These are phyloP conservation scores for Alectoris magna DNA, from an alignment of 2,797 vertebrate species.

Conservation along the genomic window DNA sequence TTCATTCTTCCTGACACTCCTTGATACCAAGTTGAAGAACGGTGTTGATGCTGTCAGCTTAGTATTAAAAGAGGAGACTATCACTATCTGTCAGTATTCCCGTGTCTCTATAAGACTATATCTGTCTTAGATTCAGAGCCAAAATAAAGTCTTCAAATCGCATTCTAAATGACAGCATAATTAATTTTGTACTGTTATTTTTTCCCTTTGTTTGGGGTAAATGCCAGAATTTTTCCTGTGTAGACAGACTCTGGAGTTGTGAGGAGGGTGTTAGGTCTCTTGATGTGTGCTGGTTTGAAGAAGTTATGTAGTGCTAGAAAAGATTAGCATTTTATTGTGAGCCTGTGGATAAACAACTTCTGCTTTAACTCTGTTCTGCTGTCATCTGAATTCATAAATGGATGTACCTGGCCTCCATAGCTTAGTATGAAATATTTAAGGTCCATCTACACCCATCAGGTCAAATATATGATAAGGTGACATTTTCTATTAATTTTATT, in stretches of 20 bases:
- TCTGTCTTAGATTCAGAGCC: background rate
- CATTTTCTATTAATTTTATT: constrained; percentile 15
- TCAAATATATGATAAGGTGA: constrained; percentile 1
- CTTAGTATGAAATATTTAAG: constrained; percentile 14
- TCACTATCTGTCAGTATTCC: background rate
- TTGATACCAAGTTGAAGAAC: background rate
- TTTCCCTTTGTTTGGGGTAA: background rate
- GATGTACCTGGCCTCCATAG: background rate
- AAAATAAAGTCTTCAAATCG: background rate
- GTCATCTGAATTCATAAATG: constrained; percentile 1
- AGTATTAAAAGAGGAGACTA: background rate
- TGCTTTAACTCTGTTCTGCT: background rate
- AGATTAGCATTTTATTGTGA: background rate
- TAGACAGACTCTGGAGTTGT: background rate
- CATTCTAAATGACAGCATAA: background rate
- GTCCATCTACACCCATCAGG: background rate
- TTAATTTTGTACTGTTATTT: background rate
- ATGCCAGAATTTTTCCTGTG: background rate
- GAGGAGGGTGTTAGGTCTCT: background rate
- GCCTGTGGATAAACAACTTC: background rate
- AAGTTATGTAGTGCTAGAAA: background rate
- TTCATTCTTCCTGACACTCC: background rate
- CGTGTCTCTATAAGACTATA: background rate
- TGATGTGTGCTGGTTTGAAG: background rate
- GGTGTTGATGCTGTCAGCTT: background rate